Conservation (phyloP, 1,140 invertebrate species). For the Neodiprion lecontei region DNA sequence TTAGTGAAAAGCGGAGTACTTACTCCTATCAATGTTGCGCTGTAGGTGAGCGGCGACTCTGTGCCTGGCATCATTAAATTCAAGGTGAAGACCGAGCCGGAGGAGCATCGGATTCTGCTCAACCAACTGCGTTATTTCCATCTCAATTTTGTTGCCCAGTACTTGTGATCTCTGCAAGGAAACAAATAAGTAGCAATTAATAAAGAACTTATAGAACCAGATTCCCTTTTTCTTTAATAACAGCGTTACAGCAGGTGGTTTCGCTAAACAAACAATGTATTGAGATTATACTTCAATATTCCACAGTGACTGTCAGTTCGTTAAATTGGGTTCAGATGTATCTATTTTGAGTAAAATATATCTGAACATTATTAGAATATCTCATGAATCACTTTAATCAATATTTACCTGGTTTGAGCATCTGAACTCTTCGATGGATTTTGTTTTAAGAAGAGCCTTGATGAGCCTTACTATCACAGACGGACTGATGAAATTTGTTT, state of each 20-base stretch:
- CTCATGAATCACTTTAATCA: neutral
- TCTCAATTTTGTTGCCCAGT: constrained; percentile 97
- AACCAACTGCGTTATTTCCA: constrained; percentile 93
- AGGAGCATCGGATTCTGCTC: constrained; percentile 92
- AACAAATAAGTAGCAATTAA: constrained; percentile 23
- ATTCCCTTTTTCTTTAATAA: neutral
- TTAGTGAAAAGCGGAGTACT: constrained; percentile 60
- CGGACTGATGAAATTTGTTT: constrained; percentile 95
- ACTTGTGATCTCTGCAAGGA: constrained; percentile 85
- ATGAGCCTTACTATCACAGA: constrained; percentile 84
- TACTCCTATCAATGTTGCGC: constrained; percentile 96
- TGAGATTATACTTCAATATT: constrained; percentile 6
- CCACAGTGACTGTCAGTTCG: neutral
- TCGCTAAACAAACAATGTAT: constrained; percentile 8
- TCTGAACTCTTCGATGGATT: constrained; percentile 90
- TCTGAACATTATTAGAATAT: neutral
- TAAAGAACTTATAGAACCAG: neutral
- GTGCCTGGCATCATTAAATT: constrained; percentile 95
- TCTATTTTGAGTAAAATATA: too few relatives aligned
- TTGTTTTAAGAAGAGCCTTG: constrained; percentile 83
- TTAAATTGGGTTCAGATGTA: too few relatives aligned
- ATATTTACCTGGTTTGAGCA: constrained; percentile 89
- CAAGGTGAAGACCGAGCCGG: constrained; percentile 91
- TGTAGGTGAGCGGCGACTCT: constrained; percentile 91
- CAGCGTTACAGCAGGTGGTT: neutral